Base-by-base conservation (phyloP, 1,140 invertebrate species). In the Teleopsis dalmanni region DNA sequence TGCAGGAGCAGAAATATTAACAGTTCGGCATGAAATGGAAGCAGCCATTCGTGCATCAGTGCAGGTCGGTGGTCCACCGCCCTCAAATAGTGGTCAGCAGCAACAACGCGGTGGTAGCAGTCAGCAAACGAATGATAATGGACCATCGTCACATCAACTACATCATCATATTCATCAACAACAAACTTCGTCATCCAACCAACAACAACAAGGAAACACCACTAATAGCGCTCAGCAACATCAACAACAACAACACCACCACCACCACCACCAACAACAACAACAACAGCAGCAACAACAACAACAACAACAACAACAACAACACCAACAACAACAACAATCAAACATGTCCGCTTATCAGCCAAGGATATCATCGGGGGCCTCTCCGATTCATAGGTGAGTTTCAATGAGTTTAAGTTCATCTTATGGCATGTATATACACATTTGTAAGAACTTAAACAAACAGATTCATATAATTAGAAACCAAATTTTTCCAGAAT, bases 11-110 rank as follows among this genome's bases (percentile, higher is more conserved):
- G n/a, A n/a, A n/a, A n/a, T n/a, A n/a, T n/a, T n/a, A n/a, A 19
- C 25, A 47, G 42, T 48, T 69, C 67, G 67, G 67, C 67, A 70
- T 70, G 67, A 70, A 65, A 70, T 70, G 67, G 67, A 70, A 70
- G 67, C 67, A 64, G 67, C 67, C 60, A 68, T 70, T 59, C 67
- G 67, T 62, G 64, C 67, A 60, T 60, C 66, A 70, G 66, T 64
- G 62, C 67, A 70, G 67, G 67, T 70, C 58, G 67, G 69, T 63
- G 67, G 64, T 62, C 66, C 66, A 41, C 66, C 64, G 51, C 65
- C 66, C 54, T 57, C 60, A 55, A 60, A 61, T 52, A 55, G 63
- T 57, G 61, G 59, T 43, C 49, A 55, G 42, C 50, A 34, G 29
- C 47, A 51, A 27, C 51, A 65, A 1, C 58, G 58, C 9, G 25